Evolutionary conservation across 1,140 invertebrate genomes (phyloP), one percentile per base, ranked within the genome.

Genomic region (Tachypleus tridentatus): DNA sequence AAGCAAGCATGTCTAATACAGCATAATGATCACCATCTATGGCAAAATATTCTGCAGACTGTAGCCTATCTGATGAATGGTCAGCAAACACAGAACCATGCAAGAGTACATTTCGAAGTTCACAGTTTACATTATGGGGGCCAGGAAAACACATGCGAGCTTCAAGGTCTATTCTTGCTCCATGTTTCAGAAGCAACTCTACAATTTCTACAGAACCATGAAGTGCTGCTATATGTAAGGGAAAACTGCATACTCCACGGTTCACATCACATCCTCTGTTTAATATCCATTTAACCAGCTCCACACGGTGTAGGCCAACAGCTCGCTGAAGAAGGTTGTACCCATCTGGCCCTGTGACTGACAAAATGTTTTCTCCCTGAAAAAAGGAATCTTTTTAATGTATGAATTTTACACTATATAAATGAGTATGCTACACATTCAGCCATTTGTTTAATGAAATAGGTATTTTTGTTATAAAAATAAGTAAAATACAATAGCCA

Each of bases 271-370:
- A 77, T 56, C 79, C 80, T 72, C 85, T 81, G 61, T 81, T 79
- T 51, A 85, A 70, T 4, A 86, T 77, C 84, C 84, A 86, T 69
- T 82, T 76, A 7, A 85, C 84, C 73, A 87, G 77, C 67, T 87
- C 85, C 49, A 86, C 78, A 75, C 86, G 85, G 76, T 87, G 86
- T 57, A 86, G 79, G 57, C 85, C 85, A 49, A 87, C 84, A 73
- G 83, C 85, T 70, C 84, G 84, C 72, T 87, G 86, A 10, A 87
- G 77, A 57, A 87, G 75, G 72, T 87, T 87, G 73, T 86, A 87
- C 4, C 85, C 86, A 69, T 84, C 81, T 66, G 84, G 82, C 74
- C 87, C 85, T 69, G 84, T 81, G 50, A 87, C 81, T 47, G 77
- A 74, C 11, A 86, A 72, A 60, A 86, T 82, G 73, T 86, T 86